Evolutionary conservation across 2,797 vertebrate species (phyloP), one percentile per base, ranked within the genome.

Genomic region (Pangasius mekongensis): DNA sequence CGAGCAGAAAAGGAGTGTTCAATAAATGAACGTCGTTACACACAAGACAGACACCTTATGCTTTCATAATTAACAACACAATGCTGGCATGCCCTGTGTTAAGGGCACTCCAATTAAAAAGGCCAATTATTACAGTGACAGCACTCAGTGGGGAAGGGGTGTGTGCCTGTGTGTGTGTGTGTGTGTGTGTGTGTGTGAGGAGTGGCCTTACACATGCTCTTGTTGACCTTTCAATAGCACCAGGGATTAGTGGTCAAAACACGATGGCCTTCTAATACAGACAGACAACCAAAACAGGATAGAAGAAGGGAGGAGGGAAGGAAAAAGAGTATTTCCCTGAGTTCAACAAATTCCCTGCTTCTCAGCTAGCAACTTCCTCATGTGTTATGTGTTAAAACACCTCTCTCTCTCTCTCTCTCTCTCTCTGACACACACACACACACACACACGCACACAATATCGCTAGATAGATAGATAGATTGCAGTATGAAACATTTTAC

Each of bases 61-160:
- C 86, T 88, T 90, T 67, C 80, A 87, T 89, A 90, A 91, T 90
- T 92, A 95, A 95, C 95, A 94, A 93, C 93, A 89, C 91, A 91
- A 92, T 90, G 91, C 93, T 94, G 92, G 92, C 89, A 33, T 90
- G 27, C 90, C 90, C 93, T 91, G 94, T 89, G 91, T 95, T 95
- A 95, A 95, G 94, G 93, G 94, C 94, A 92, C 90, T 94, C 93
- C 94, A 95, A 95, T 96, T 95, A 96, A 95, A 95, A 89, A 13
- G 87, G 90, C 91, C 94, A 95, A 96, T 96, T 95, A 95, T 94
- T 92, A 94, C 90, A 92, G 91, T 89, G 83, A 80, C 91, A 90
- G 92, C 91, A 91, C 93, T 93, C 92, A 89, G 88, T 81, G 89
- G 91, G 93, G 91, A 24, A 47, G 33, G 30, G 10, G n/a, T 36